Evolutionary conservation across 2,888 invertebrate species (phyloP).

Genomic region (Ennomos erosarius): DNA sequence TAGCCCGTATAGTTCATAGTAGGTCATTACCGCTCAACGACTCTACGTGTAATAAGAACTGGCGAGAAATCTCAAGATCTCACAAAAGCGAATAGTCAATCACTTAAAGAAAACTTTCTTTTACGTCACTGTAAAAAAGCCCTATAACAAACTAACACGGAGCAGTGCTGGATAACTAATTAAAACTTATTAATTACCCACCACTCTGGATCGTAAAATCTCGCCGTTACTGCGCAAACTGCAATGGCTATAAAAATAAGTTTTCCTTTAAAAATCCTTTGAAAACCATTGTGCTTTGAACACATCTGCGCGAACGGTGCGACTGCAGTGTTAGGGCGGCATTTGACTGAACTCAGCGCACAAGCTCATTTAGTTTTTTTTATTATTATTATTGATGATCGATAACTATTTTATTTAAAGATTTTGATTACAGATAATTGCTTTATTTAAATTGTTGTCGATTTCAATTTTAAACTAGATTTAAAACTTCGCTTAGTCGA

Average conservation of each 20-base stretch:
- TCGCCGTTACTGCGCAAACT: conserved; percentile 54
- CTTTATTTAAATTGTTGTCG: too few species aligned
- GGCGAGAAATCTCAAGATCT: too few species aligned
- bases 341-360: too few species aligned
- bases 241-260: conserved; percentile 57
- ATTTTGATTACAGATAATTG: too few species aligned
- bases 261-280: conserved; percentile 70
- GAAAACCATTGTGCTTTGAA: conserved; percentile 12
- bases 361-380: too few species aligned
- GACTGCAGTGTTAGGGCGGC: not conserved
- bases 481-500: too few species aligned
- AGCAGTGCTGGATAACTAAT: conserved; percentile 58
- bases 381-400: too few species aligned
- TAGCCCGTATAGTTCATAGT: too few species aligned
- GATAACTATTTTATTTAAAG: too few species aligned
- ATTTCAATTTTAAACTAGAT: too few species aligned
- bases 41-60: too few species aligned
- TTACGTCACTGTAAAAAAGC: conserved; percentile 12
- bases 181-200: conserved; percentile 78
- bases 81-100: not conserved
- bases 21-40: too few species aligned
- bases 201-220: conserved; percentile 67
- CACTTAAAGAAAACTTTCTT: conserved; percentile 2
- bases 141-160: conserved; percentile 45
- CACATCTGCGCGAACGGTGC: conserved; percentile 3